Evolutionary conservation across 2,113 vertebrate genomes (phyloP), one percentile per base, ranked within the genome.

Genomic region (Aplodontia rufa): DNA sequence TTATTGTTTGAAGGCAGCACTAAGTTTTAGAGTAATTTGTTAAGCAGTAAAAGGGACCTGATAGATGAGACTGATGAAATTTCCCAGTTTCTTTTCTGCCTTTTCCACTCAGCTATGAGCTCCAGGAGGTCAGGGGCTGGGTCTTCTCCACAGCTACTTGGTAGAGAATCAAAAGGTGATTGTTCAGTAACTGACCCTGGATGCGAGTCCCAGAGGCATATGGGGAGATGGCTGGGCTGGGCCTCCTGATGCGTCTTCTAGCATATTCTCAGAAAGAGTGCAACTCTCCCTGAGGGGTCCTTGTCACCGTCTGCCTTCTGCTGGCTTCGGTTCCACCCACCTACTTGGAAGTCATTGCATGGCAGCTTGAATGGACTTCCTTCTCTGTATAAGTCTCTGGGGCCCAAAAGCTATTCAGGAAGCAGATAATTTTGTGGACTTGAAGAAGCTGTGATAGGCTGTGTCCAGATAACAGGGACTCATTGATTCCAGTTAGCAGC

Each of bases 361-460:
- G 28, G 20, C 68, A 66, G 26, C 35, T 93, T 42, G 62, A 90
- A 64, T 47, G 55, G 51, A 51, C 20, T 89, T 28, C 12, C 51
- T 91, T 88, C 32, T 87, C 83, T 84, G 84, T 3, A 72, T 71
- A 95, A 93, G 76, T 93, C 96, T 84, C 91, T 80, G 47, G 78
- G 60, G 87, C n/a, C 6, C 93, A 60, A 86, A 91, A 96, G 47
- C 58, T 22, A 80, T 74, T 69, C 62, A 45, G 94, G 94, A 95
- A 94, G 86, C 85, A 93, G 94, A 72, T 85, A 90, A 90, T 93
- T 97, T 42, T 92, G 83, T 87, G 95, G 92, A 97, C 53, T 96
- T 93, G 89, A 92, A 72, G 84, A 93, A 71, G 89, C 19, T 42
- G 85, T 0, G 2, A 19, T 0, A 0, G 78, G 35, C 79, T 69